Conservation (phyloP, 2,113 vertebrate species). For the Scytalopus superciliaris region DNA sequence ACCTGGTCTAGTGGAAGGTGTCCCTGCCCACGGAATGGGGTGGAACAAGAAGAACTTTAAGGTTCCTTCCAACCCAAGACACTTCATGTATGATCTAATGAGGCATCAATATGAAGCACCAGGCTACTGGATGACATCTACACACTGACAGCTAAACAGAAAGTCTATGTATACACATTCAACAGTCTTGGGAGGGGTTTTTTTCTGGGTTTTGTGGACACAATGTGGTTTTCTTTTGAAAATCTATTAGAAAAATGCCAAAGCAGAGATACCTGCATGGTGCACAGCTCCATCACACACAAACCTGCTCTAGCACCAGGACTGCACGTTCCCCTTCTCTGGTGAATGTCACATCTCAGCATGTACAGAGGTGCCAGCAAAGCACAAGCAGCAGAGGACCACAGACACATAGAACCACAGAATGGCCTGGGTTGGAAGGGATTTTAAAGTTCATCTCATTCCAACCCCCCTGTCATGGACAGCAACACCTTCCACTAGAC, state of each 20-base stretch:
- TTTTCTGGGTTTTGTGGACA: neutral
- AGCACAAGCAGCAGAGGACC: neutral
- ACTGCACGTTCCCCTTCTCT: neutral
- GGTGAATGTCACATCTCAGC: fast-evolving
- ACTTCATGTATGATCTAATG: neutral
- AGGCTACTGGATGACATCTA: neutral
- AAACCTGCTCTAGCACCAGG: no score
- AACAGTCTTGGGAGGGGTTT: neutral
- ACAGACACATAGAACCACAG: neutral
- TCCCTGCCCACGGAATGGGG: neutral
- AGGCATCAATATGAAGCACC: neutral
- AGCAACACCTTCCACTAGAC: neutral
- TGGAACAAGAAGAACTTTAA: neutral
- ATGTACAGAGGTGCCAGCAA: no score
- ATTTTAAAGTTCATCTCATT: neutral
- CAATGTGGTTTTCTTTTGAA: neutral
- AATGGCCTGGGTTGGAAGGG: neutral
- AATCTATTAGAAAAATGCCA: neutral
- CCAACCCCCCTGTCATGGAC: neutral
- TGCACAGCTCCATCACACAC: neutral
- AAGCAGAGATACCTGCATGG: neutral
- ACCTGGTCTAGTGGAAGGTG: neutral
- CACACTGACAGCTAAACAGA: neutral
- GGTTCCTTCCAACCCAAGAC: neutral
- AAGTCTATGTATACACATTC: neutral